Conservation (phyloP, 1,140 invertebrate genomes). For the Drosophila sulfurigaster region DNA sequence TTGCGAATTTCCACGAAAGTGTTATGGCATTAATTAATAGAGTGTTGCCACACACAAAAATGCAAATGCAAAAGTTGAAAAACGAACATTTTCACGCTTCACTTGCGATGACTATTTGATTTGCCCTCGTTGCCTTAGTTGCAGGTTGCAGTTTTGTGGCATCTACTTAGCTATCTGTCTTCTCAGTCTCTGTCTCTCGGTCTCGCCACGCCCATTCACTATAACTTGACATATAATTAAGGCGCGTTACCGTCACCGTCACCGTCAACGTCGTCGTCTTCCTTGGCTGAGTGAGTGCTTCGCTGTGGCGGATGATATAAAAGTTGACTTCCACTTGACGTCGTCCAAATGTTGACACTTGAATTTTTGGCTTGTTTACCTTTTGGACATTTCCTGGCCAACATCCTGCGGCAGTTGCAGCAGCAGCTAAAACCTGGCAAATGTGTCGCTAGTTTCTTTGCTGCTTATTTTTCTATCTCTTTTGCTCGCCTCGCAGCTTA, state of each 20-base stretch:
- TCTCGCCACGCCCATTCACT: slow-evolving; percentile 32
- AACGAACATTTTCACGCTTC: too few relatives aligned
- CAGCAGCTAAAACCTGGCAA: background rate
- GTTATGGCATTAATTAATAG: slow-evolving; percentile 12
- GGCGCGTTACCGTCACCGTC: slow-evolving; percentile 14
- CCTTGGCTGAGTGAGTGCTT: background rate
- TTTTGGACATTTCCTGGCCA: slow-evolving; percentile 53
- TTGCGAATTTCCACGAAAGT: slow-evolving; percentile 1
- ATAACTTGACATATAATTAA: slow-evolving; percentile 52
- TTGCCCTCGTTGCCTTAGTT: slow-evolving; percentile 23
- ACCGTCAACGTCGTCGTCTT: background rate
- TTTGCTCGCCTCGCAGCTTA: background rate
- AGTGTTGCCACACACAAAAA: background rate
- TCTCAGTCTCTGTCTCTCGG: background rate
- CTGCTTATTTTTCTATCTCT: background rate
- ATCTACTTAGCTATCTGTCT: slow-evolving; percentile 31
- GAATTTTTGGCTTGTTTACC: slow-evolving; percentile 45
- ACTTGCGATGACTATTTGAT: background rate
- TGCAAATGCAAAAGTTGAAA: background rate
- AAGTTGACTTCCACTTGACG: slow-evolving; percentile 43
- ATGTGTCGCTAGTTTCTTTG: slow-evolving; percentile 4
- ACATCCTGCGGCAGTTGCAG: slow-evolving; percentile 43
- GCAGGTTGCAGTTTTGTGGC: slow-evolving; percentile 7
- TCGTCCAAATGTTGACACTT: slow-evolving; percentile 49
- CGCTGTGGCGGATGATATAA: slow-evolving; percentile 29